Percentiles rank a stretch among this genome's conserved stretches.
These are phyloP conservation scores for Clusia tigrina DNA, from an alignment of 2,888 invertebrate species.

Conservation along the genomic window DNA sequence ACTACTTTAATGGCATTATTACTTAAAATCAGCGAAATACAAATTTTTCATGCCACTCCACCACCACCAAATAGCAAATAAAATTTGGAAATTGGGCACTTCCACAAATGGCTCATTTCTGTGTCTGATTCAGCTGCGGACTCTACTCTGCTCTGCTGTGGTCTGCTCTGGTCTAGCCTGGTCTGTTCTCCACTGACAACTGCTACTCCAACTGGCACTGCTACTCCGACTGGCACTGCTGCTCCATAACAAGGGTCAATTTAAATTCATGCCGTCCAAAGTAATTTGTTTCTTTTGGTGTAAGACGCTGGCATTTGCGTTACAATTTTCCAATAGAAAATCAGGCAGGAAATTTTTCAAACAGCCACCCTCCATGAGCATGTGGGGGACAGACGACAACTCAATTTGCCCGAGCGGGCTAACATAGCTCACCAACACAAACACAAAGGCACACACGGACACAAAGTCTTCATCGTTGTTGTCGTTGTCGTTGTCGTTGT, in stretches of 20 bases:
- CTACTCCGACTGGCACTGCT: neutral
- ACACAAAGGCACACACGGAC: no score
- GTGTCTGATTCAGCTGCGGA: neutral
- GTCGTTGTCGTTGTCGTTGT: neutral
- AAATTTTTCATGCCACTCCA: neutral
- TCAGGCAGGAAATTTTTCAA: neutral
- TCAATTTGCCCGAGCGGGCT: conserved; percentile 3
- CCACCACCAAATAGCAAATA: neutral
- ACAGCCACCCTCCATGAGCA: conserved; percentile 2
- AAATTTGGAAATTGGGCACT: neutral
- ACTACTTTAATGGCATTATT: neutral
- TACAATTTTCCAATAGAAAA: neutral
- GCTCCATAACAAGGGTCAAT: conserved; percentile 21
- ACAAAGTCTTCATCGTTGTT: no score
- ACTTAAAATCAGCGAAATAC: neutral
- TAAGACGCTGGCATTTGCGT: neutral
- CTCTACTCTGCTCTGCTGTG: neutral
- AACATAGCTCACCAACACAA: no score
- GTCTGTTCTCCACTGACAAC: no score
- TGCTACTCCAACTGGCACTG: no score
- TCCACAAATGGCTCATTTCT: neutral
- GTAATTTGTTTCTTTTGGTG: conserved; percentile 21
- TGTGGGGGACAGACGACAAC: neutral
- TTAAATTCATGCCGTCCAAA: conserved; percentile 23
- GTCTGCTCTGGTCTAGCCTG: neutral